Percentiles rank a stretch among this genome's conserved stretches.
Evolutionary conservation across 2,888 invertebrate species (phyloP).

Genomic region (Dicranocentrus wangi): DNA sequence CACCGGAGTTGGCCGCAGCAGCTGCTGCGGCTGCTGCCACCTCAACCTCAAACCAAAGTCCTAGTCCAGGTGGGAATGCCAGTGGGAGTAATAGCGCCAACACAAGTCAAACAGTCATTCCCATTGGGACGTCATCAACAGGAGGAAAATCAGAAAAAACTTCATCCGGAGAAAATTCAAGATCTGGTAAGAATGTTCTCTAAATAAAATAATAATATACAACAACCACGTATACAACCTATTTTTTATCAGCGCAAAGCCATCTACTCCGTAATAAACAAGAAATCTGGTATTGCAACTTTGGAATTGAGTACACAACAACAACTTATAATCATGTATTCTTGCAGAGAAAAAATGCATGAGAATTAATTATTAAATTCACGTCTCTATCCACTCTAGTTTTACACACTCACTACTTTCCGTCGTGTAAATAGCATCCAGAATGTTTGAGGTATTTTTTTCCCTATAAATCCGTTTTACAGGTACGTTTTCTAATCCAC

Average conservation of each 20-base stretch:
- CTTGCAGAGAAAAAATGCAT: conserved; percentile 14
- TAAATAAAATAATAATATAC: neutral
- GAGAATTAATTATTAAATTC: conserved; percentile 49
- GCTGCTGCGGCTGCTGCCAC: conserved; percentile 52
- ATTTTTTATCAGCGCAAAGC: conserved; percentile 1
- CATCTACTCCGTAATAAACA: conserved; percentile 33
- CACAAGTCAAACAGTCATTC: conserved; percentile 39
- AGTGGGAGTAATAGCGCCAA: conserved; percentile 11
- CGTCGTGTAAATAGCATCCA: no score
- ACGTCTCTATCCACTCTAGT: conserved; percentile 40
- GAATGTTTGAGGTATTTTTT: no score
- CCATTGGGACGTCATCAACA: conserved; percentile 27
- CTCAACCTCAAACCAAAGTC: conserved; percentile 51
- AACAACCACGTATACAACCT: no score
- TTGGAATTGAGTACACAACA: neutral
- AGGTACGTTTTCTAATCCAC: neutral
- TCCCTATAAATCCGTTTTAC: conserved; percentile 3
- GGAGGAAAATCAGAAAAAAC: conserved; percentile 54
- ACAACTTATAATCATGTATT: neutral
- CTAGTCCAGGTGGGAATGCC: conserved; percentile 35
- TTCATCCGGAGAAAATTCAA: conserved; percentile 59
- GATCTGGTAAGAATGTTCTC: conserved; percentile 51
- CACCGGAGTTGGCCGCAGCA: conserved; percentile 64
- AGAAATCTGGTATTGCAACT: conserved; percentile 24
- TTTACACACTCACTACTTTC: conserved; percentile 14